Conservation (phyloP, 1,140 invertebrate species). For the Helicorthomorpha holstii region DNA sequence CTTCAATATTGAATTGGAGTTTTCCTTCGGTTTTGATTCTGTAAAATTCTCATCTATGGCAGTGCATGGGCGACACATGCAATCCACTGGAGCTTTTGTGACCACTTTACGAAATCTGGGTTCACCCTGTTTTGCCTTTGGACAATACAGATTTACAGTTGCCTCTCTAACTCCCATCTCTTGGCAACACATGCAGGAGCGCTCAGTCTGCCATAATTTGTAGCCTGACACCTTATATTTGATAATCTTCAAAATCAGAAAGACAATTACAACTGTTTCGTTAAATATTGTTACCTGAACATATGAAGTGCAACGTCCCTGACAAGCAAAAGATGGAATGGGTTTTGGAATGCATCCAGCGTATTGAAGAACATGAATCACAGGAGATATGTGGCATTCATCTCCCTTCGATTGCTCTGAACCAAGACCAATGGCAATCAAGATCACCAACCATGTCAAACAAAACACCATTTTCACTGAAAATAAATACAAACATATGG, state of each 20-base stretch:
- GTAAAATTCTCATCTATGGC: conserved; percentile 68
- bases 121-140: conserved; percentile 66
- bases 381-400: conserved; percentile 76
- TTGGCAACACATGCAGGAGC: conserved; percentile 86
- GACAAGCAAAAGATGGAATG: conserved; percentile 82
- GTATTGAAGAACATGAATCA: conserved; percentile 79
- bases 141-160: conserved; percentile 68
- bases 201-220: conserved; percentile 90
- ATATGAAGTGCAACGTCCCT: conserved; percentile 75
- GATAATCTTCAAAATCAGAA: conserved; percentile 1
- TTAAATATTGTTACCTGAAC: conserved; percentile 46
- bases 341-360: conserved; percentile 81
- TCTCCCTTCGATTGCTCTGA: conserved; percentile 27
- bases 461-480: background rate
- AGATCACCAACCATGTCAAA: background rate
- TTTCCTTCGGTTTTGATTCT: background rate
- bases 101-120: conserved; percentile 65
- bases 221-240: conserved; percentile 65
- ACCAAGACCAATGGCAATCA: background rate
- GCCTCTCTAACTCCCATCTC: conserved; percentile 83
- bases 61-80: conserved; percentile 84
- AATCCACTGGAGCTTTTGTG: conserved; percentile 77
- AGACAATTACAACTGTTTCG: too few species aligned
- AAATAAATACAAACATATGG: too few species aligned
- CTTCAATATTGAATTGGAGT: background rate